These are phyloP conservation scores for Lithodes maja DNA, from an alignment of 2,888 invertebrate species.

Conservation along the genomic window DNA sequence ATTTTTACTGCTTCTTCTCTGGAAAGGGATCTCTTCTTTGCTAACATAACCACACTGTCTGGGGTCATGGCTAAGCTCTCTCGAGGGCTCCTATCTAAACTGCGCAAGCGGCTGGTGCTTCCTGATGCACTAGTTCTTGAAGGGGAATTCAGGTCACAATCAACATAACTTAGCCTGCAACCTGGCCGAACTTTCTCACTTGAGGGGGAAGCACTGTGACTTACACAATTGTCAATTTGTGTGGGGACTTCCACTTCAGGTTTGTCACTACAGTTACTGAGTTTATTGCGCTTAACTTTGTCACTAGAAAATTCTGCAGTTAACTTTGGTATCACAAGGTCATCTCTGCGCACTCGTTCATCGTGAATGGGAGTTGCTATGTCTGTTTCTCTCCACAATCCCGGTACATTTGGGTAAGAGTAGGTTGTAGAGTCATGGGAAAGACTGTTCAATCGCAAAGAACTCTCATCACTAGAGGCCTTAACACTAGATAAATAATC, in stretches of 20 bases:
- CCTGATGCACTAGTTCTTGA: slow-evolving; percentile 67
- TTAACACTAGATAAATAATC: slow-evolving; percentile 68
- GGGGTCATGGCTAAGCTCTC: slow-evolving; percentile 64
- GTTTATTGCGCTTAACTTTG: slow-evolving; percentile 65
- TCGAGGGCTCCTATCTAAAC: slow-evolving; percentile 66
- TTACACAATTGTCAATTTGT: slow-evolving; percentile 56
- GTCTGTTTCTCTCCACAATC: slow-evolving; percentile 67
- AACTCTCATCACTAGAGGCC: slow-evolving; percentile 66
- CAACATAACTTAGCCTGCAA: slow-evolving; percentile 60
- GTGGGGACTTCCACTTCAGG: slow-evolving; percentile 53
- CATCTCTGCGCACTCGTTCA: slow-evolving; percentile 64
- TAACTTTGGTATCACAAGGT: slow-evolving; percentile 69
- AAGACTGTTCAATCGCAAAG: slow-evolving; percentile 64
- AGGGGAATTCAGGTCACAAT: slow-evolving; percentile 59
- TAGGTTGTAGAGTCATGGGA: slow-evolving; percentile 64
- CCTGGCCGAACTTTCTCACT: slow-evolving; percentile 63
- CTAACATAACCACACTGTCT: slow-evolving; percentile 63
- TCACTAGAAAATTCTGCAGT: slow-evolving; percentile 69
- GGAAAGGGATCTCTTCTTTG: slow-evolving; percentile 68
- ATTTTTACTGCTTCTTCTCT: slow-evolving; percentile 60
- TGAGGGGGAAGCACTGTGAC: slow-evolving; percentile 58
- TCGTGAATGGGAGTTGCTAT: slow-evolving; percentile 51
- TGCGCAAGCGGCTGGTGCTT: slow-evolving; percentile 64
- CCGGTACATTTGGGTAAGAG: slow-evolving; percentile 65
- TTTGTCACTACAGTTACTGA: slow-evolving; percentile 61